Percentiles rank a stretch among this genome's conserved stretches.
These are phyloP conservation scores for Oreochromis spilurus DNA, from an alignment of 2,113 vertebrate genomes.

Conservation along the genomic window DNA sequence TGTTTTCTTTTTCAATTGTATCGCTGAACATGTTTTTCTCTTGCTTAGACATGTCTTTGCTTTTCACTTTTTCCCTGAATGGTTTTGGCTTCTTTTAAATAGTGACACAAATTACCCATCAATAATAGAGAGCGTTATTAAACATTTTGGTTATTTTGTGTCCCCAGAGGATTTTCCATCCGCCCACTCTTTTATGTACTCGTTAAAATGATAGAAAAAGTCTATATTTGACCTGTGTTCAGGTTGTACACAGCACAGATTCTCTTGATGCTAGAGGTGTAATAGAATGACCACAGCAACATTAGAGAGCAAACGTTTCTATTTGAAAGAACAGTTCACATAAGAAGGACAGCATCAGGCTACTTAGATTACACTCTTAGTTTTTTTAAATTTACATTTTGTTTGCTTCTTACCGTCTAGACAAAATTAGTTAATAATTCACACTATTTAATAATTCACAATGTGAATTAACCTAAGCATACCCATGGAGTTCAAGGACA, in stretches of 20 bases:
- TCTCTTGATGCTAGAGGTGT: neutral
- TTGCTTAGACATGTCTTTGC: neutral
- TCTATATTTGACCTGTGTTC: neutral
- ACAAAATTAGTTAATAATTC: neutral
- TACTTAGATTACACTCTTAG: neutral
- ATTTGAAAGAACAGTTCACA: neutral
- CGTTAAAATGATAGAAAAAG: neutral
- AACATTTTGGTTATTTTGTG: neutral
- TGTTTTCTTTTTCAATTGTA: neutral
- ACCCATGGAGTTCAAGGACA: neutral
- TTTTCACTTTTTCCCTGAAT: neutral
- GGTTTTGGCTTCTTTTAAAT: neutral
- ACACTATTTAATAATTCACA: neutral
- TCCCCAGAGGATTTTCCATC: neutral
- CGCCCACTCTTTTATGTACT: neutral
- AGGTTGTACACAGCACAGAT: neutral
- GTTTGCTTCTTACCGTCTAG: neutral
- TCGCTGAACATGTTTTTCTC: accelerated
- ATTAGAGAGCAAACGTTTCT: neutral
- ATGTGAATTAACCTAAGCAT: neutral
- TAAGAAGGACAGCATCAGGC: neutral
- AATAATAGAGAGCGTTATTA: neutral
- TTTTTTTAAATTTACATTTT: neutral
- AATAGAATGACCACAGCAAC: neutral
- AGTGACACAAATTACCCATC: neutral